Conservation (phyloP, 2,113 vertebrate genomes). For the Eublepharis macularius region DNA sequence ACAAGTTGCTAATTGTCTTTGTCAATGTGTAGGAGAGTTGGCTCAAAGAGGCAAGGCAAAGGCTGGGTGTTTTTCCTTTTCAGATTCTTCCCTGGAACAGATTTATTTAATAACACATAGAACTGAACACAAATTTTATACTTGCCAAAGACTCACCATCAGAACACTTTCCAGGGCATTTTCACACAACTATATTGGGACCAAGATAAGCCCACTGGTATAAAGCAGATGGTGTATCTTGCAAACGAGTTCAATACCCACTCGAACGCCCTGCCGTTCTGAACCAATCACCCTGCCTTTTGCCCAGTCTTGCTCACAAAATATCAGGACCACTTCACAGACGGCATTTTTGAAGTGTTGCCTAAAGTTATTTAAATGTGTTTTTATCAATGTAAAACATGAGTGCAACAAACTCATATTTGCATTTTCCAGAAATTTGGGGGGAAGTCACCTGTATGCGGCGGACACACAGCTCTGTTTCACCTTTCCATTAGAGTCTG, state of each 20-base stretch:
- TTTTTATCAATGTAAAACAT: too few species aligned
- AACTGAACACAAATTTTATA: neutral
- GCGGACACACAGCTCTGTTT: too few species aligned
- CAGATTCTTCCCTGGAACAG: constrained; percentile 7
- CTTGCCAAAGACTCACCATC: neutral
- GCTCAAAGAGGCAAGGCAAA: constrained; percentile 3
- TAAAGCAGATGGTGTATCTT: neutral
- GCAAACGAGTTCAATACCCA: neutral
- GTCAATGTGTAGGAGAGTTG: neutral
- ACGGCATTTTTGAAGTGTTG: too few species aligned
- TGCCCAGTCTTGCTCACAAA: too few species aligned
- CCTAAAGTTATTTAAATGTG: too few species aligned
- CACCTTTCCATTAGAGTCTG: too few species aligned
- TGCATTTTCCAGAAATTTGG: too few species aligned
- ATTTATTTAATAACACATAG: constrained; percentile 27
- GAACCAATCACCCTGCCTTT: too few species aligned
- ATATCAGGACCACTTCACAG: too few species aligned
- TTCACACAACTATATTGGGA: neutral
- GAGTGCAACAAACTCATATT: too few species aligned
- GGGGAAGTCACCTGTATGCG: too few species aligned
- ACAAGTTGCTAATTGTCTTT: constrained; percentile 15
- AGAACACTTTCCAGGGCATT: neutral
- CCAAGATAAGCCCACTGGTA: neutral
- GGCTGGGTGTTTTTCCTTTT: neutral
- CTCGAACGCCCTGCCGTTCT: neutral